These are phyloP conservation scores for Megaceryle maxima DNA, from an alignment of 2,113 vertebrate genomes.

Conservation along the genomic window DNA sequence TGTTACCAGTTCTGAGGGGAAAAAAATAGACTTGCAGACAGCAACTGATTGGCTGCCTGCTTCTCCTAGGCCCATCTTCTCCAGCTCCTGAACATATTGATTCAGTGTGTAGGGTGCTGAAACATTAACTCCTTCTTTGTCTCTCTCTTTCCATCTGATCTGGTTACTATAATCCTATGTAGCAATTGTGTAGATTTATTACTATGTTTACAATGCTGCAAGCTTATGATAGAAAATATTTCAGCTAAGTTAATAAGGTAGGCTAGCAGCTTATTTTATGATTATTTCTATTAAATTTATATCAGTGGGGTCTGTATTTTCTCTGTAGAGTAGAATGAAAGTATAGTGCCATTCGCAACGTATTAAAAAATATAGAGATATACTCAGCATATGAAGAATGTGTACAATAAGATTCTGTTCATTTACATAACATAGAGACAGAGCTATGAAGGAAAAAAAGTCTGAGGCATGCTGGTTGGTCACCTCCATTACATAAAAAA, in stretches of 20 bases:
- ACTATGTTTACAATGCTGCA: neutral
- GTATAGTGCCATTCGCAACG: neutral
- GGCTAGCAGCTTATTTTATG: neutral
- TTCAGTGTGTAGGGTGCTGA: neutral
- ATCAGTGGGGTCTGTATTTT: neutral
- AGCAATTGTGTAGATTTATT: neutral
- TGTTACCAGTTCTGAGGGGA: neutral
- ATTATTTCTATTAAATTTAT: neutral
- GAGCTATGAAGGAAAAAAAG: neutral
- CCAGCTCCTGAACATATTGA: neutral
- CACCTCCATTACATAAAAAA: neutral
- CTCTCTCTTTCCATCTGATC: neutral
- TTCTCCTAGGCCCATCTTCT: neutral
- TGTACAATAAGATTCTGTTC: neutral
- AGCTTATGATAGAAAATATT: neutral
- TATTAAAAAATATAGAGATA: neutral
- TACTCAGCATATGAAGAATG: neutral
- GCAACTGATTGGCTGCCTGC: neutral
- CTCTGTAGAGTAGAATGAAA: neutral
- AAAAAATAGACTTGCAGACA: neutral
- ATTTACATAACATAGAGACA: neutral
- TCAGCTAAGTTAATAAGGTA: neutral
- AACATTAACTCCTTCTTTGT: neutral
- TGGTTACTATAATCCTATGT: neutral
- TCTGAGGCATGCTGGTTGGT: neutral